phyloP scores from a whole-genome alignment of 2,113 vertebrate species.

The Xenopus borealis region DNA sequence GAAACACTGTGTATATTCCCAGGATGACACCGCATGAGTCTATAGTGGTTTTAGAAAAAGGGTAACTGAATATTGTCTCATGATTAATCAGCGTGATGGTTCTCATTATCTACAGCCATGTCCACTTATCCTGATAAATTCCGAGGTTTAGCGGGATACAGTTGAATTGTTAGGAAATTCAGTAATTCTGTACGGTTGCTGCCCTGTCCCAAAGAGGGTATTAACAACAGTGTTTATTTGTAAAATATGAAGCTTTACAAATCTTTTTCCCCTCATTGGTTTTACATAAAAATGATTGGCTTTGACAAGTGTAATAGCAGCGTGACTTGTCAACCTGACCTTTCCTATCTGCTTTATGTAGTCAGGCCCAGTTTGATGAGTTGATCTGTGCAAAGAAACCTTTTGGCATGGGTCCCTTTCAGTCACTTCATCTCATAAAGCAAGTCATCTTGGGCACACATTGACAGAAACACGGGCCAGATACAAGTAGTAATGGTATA shows the following conservation, averaged over 20 bases:
- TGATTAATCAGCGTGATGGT: constrained; percentile 27
- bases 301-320: not conserved
- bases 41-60: no score
- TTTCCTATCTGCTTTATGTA: not conserved
- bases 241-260: not conserved
- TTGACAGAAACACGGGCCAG: no score
- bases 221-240: not conserved
- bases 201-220: not conserved
- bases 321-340: not conserved
- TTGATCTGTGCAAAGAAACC: not conserved
- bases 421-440: not conserved
- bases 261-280: not conserved
- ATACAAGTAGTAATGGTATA: no score
- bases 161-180: constrained; percentile 21
- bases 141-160: not conserved
- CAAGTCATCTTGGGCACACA: no score
- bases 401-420: not conserved
- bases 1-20: no score
- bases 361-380: not conserved
- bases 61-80: no score
- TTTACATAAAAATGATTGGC: not conserved
- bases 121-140: constrained; percentile 16
- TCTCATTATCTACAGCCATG: constrained; percentile 22
- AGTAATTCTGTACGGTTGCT: constrained; percentile 11
- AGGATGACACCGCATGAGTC: no score